A percentile compares a stretch with the other conserved stretches of the same genome.
Conservation (phyloP, 2,888 invertebrate species). For the Heliconius ismenius region DNA sequence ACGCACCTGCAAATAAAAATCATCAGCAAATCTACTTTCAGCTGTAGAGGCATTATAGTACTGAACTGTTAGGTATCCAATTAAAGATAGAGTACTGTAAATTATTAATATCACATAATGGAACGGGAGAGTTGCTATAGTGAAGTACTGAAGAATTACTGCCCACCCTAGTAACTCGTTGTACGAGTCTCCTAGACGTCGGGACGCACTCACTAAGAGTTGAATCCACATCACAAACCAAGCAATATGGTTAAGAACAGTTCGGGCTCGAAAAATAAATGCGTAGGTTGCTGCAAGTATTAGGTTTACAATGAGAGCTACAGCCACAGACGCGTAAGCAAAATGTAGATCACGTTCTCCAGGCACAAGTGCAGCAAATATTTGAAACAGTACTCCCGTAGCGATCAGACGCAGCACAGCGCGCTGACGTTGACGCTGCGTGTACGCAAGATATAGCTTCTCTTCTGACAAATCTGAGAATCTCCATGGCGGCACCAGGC, state of each 20-base stretch:
- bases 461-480: slow-evolving; percentile 69
- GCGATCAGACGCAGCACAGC: slow-evolving; percentile 67
- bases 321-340: slow-evolving; percentile 59
- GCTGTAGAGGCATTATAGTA: slow-evolving; percentile 64
- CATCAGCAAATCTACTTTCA: slow-evolving; percentile 62
- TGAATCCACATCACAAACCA: slow-evolving; percentile 83
- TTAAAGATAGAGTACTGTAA: slow-evolving; percentile 62
- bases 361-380: slow-evolving; percentile 66
- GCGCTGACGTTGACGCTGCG: slow-evolving; percentile 67
- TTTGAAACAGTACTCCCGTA: slow-evolving; percentile 65
- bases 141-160: slow-evolving; percentile 87
- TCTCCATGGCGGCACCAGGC: slow-evolving; percentile 69
- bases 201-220: slow-evolving; percentile 68
- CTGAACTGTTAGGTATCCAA: slow-evolving; percentile 65
- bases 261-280: slow-evolving; percentile 63
- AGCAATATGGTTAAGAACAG: slow-evolving; percentile 83
- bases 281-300: slow-evolving; percentile 57
- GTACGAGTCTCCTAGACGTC: slow-evolving; percentile 74
- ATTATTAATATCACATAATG: slow-evolving; percentile 61
- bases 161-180: slow-evolving; percentile 89
- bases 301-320: slow-evolving; percentile 58
- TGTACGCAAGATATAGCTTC: slow-evolving; percentile 68
- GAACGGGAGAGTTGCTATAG: slow-evolving; percentile 88
- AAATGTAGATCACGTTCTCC: slow-evolving; percentile 65
- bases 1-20: slow-evolving; percentile 67